Evolutionary conservation across 2,888 invertebrate genomes (phyloP).

Genomic region (Dynastes hyllus): DNA sequence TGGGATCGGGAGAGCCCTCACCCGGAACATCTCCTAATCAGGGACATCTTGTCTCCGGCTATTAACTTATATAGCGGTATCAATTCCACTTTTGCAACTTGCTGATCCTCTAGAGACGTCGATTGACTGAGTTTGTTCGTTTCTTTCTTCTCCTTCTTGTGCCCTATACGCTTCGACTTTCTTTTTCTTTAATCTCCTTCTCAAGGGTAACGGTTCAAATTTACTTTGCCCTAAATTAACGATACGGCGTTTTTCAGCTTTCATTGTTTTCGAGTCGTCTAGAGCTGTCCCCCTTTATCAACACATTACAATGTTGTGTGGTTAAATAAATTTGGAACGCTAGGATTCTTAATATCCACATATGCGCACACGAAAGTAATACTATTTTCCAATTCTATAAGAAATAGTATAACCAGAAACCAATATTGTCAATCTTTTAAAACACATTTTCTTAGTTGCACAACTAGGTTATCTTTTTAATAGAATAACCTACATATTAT

Average conservation of each 20-base stretch:
- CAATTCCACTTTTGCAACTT: slow-evolving; percentile 66
- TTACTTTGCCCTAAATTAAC: slow-evolving; percentile 50
- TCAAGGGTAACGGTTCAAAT: slow-evolving; percentile 44
- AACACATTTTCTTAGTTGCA: no score
- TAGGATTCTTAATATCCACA: no score
- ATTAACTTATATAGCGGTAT: slow-evolving; percentile 72
- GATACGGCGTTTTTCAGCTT: slow-evolving; percentile 31
- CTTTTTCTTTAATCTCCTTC: slow-evolving; percentile 39
- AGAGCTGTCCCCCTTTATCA: neutral
- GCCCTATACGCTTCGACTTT: slow-evolving; percentile 54
- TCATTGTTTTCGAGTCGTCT: slow-evolving; percentile 19
- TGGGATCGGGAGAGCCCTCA: slow-evolving; percentile 55
- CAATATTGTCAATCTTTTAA: no score
- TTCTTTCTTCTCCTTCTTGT: slow-evolving; percentile 55
- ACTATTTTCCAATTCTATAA: no score
- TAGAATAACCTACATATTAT: no score
- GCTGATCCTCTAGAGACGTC: slow-evolving; percentile 60
- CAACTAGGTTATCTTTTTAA: no score
- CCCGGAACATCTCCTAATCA: slow-evolving; percentile 66
- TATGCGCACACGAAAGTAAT: no score
- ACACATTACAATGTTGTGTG: neutral
- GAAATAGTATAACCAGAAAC: no score
- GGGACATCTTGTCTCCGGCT: slow-evolving; percentile 71
- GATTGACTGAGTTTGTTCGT: slow-evolving; percentile 51
- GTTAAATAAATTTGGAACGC: neutral